phyloP scores from a whole-genome alignment of 2,113 vertebrate genomes.

The Boulengeromyrus knoepffleri region DNA sequence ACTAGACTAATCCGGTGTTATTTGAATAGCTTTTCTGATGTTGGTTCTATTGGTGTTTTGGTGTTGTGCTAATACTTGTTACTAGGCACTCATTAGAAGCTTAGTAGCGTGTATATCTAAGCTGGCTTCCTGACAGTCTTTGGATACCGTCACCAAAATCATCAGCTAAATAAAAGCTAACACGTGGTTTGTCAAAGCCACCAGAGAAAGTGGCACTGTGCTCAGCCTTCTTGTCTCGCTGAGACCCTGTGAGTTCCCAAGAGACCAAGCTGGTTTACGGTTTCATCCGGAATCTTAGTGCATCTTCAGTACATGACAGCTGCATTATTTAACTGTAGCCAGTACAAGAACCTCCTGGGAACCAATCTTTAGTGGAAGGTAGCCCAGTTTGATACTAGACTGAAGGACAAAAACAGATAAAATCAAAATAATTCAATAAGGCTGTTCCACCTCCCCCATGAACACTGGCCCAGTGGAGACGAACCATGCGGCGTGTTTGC shows the following conservation, averaged over 20 bases:
- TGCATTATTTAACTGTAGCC: not conserved
- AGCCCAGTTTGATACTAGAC: not conserved
- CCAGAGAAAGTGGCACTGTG: not conserved
- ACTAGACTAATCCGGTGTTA: not conserved
- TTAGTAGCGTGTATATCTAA: not conserved
- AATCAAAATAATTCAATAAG: slow-evolving; percentile 2
- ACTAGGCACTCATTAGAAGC: not conserved
- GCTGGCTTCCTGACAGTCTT: not conserved
- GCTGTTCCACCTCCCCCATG: not conserved
- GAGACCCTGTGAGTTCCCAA: not conserved
- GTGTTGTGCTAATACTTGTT: not conserved
- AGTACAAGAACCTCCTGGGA: not conserved
- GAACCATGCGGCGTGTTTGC: not conserved
- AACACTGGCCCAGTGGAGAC: not conserved
- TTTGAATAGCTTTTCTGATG: not conserved
- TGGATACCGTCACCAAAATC: not conserved
- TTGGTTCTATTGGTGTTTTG: not conserved
- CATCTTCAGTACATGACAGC: not conserved
- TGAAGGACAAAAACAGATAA: not conserved
- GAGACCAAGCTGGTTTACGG: not conserved
- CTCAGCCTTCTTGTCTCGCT: not conserved
- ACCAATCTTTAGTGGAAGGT: not conserved
- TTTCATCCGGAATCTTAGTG: not conserved
- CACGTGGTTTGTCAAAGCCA: not conserved
- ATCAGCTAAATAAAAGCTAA: not conserved